Percentiles rank a stretch among this genome's conserved stretches.
These are phyloP conservation scores for Autographa pulchrina DNA, from an alignment of 2,888 invertebrate species.

Conservation along the genomic window DNA sequence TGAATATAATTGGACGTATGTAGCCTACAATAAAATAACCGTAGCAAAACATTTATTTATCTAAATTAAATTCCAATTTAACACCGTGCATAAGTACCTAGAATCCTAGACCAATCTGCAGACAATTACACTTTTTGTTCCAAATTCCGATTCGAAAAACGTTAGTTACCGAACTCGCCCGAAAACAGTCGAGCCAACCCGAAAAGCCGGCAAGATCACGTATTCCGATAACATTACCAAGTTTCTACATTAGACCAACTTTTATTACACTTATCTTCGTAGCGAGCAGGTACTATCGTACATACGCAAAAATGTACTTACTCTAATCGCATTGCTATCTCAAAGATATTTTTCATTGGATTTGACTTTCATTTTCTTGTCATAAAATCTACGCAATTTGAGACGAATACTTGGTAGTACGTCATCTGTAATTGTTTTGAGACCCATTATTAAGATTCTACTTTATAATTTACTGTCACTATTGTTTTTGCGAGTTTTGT, in stretches of 20 bases:
- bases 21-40: no score
- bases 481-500: slow-evolving; percentile 6
- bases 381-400: slow-evolving; percentile 4
- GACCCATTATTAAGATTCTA: neutral
- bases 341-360: slow-evolving; percentile 33
- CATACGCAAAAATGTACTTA: slow-evolving; percentile 77
- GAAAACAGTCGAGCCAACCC: slow-evolving; percentile 64
- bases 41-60: neutral
- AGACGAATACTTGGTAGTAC: neutral
- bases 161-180: slow-evolving; percentile 72
- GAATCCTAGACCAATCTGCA: slow-evolving; percentile 59
- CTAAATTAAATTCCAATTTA: neutral
- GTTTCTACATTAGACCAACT: slow-evolving; percentile 87
- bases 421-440: slow-evolving; percentile 9
- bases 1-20: neutral
- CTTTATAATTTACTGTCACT: slow-evolving; percentile 8
- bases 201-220: slow-evolving; percentile 87
- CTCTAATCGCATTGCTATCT: slow-evolving; percentile 54
- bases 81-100: slow-evolving; percentile 43
- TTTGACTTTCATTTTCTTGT: slow-evolving; percentile 16
- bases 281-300: slow-evolving; percentile 70
- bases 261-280: slow-evolving; percentile 87
- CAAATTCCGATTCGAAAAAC: slow-evolving; percentile 75
- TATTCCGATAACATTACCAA: slow-evolving; percentile 88
- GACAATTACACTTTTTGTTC: slow-evolving; percentile 75